A percentile compares a stretch with the other conserved stretches of the same genome.
Conservation (phyloP, 2,113 vertebrate species). For the Erinaceus europaeus region DNA sequence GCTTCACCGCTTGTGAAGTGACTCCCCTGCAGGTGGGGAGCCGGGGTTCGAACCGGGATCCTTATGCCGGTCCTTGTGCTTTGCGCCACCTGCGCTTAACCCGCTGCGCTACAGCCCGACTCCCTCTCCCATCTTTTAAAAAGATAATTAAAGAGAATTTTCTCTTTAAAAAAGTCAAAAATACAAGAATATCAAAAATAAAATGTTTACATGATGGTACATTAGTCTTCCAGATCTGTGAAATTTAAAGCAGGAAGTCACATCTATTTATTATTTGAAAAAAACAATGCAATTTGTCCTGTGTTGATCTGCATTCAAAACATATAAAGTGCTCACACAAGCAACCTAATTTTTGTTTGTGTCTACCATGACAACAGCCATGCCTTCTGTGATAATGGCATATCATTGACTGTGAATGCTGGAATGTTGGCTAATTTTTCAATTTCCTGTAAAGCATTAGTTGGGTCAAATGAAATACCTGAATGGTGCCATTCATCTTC, state of each 20-base stretch:
- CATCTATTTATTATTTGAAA: neutral
- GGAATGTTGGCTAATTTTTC: neutral
- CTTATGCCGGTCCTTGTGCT: too few species aligned
- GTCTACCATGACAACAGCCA: neutral
- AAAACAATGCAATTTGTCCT: neutral
- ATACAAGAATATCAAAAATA: neutral
- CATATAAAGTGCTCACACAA: neutral
- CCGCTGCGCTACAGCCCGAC: too few species aligned
- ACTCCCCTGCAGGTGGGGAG: too few species aligned
- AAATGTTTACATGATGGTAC: neutral
- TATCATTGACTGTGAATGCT: neutral
- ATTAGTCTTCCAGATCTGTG: neutral
- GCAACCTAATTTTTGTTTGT: neutral
- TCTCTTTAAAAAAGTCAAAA: neutral
- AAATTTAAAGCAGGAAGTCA: neutral
- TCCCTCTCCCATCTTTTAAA: too few species aligned
- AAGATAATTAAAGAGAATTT: too few species aligned
- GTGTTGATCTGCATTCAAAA: neutral
- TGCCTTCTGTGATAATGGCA: neutral
- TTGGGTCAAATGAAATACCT: neutral
- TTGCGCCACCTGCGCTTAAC: too few species aligned
- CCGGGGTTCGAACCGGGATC: too few species aligned
- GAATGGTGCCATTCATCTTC: neutral
- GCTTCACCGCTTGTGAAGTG: too few species aligned
- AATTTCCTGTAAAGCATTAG: neutral